Base-by-base conservation (phyloP, 92 coral and sea anemone species). In the Porites divaricata region DNA sequence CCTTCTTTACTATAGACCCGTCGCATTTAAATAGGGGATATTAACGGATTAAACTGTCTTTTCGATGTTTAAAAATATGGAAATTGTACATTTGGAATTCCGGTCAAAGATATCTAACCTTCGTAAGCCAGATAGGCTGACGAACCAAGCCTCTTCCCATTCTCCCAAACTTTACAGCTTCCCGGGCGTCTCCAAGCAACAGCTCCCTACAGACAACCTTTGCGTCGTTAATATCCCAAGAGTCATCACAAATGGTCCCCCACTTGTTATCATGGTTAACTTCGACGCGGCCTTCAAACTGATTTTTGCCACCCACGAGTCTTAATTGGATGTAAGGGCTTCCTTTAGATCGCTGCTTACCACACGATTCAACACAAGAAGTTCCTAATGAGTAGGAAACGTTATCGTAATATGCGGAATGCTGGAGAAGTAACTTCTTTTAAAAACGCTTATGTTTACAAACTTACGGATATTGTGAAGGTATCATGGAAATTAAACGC, bases 221-320 rank as follows among this genome's bases (percentile, higher is more conserved):
- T 9, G 98, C 98, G 63, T 89, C 93, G 48, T 85, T 89, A 26
- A 89, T 94, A 85, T 92, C 94, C 95, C 95, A 94, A 9, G 84
- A 88, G 70, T 94, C 98, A 22, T 94, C 98, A 72, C 98, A 94
- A 66, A 94, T 78, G 23, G 98, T 94, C 21, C 98, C 98, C 98
- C 98, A 94, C 19, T 80, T 76, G 65, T 85, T 89, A 58, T 86
- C 69, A 28, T 84, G 89, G 75, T 63, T 87, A 9, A 94, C 86
- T 78, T 94, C 98, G 4, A 94, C 90, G 49, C 98, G 98, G 14
- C 98, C 98, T 80, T 92, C 90, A 75, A 94, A 90, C 4, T 83
- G 88, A 52, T 21, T 81, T 12, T 51, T 35, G 6, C 81, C 92
- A 0, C 77, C 75, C 5, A 80, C 72, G 19, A 94, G 86, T 51